Conservation (phyloP, 2,113 vertebrate species). For the Microcebus murinus region DNA sequence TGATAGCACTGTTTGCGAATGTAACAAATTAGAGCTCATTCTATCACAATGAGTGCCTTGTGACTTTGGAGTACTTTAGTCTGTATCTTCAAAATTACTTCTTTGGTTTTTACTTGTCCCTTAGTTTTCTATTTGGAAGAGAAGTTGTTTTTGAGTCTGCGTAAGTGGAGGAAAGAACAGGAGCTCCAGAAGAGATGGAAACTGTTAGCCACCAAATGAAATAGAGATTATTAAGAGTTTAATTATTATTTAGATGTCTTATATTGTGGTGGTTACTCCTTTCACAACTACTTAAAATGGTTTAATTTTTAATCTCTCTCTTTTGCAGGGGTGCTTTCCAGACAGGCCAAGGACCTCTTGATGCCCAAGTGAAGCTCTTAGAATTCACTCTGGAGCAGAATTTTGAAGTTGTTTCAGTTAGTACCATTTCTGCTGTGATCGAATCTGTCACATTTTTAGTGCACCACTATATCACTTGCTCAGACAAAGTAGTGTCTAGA, state of each 20-base stretch:
- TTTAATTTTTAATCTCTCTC: neutral
- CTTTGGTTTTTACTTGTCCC: neutral
- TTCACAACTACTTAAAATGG: neutral
- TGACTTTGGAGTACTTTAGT: neutral
- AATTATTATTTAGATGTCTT: constrained; percentile 9
- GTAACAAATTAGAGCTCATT: neutral
- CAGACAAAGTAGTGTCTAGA: constrained; percentile 96
- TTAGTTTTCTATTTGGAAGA: constrained; percentile 32
- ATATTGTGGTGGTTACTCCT: neutral
- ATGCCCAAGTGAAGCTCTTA: constrained; percentile 98
- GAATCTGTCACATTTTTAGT: constrained; percentile 98
- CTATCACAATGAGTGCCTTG: neutral
- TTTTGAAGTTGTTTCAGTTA: constrained; percentile 97
- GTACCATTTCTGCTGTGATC: constrained; percentile 96
- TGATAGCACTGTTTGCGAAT: neutral
- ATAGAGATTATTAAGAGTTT: neutral
- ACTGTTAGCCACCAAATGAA: neutral
- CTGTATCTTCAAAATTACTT: neutral
- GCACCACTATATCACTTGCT: constrained; percentile 98
- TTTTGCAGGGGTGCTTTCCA: constrained; percentile 95
- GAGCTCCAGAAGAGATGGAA: neutral
- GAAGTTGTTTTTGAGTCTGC: neutral
- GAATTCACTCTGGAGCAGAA: constrained; percentile 98
- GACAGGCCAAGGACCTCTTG: constrained; percentile 96
- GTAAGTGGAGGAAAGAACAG: neutral